Base-by-base conservation (phyloP, 2,888 invertebrate genomes). In the Parasteatoda lunata region DNA sequence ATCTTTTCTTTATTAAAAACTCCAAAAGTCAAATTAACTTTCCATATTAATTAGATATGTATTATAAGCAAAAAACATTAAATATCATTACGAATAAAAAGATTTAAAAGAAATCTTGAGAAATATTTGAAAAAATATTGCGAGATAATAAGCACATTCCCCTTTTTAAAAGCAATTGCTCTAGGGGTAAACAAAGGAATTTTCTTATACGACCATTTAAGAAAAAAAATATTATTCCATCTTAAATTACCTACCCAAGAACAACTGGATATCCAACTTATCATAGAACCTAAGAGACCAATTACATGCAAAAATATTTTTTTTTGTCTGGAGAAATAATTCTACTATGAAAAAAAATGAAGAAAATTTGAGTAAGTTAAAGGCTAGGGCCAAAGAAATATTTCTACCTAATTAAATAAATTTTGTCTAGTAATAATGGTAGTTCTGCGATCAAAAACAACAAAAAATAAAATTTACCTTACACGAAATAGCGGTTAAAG, bases 331-430 rank as follows among this genome's bases (percentile, higher is more conserved):
- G 11, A 13, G 4, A 59, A 59, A n/a, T n/a, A 59, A 59, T 59
- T 59, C 59, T 9, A n/a, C 8, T 59, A 5, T 13, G 59, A 59
- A 59, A 59, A 59, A n/a, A 59, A 54, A 54, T 7, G 3, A 11
- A 59, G 59, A 13, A 59, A 59, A 30, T 30, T 30, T 30, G n/a
- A 59, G n/a, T 59, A 59, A 59, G 59, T 13, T n/a, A 59, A 9
- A 13, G n/a, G 59, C 59, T 59, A 11, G 59, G 59, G 11, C 9
- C 4, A 59, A 73, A 65, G 73, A 80, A 80, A 66, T 73, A 72
- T 66, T 80, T 73, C 80, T 65, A 51, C 80, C 80, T 73, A 80
- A 80, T 80, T 80, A 80, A 80, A 73, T 80, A 72, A 80, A 80
- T 80, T 77, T 80, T 72, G 80, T 80, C 80, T 73, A 72, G 66